Evolutionary conservation across 2,797 vertebrate species (phyloP), one percentile per base, ranked within the genome.

Genomic region (Diglossa cyanea): DNA sequence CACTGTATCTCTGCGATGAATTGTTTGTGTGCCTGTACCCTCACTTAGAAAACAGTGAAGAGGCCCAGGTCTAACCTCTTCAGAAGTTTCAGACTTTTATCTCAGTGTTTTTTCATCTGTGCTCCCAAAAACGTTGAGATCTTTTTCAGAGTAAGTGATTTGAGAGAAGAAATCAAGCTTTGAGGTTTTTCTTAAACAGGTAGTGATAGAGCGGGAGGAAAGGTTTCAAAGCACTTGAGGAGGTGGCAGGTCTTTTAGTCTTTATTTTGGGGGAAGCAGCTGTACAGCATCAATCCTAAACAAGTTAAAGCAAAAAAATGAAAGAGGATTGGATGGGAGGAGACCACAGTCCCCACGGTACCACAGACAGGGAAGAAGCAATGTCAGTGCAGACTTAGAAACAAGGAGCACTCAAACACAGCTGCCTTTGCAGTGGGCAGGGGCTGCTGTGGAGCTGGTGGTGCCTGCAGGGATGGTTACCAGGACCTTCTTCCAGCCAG

Each of bases 121-220:
- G 51, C 66, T 95, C 54, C 62, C 66, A 57, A 79, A 94, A 93
- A 57, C 2, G 0, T 50, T 77, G 78, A 88, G 85, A 60, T 93
- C 40, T 94, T 86, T 83, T 89, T 95, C 75, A 61, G 89, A 80
- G 71, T 79, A 65, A 74, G 72, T 75, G 65, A 63, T 95, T 94
- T 94, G 75, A 96, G 45, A 53, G 68, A 90, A 67, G 61, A 91
- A 94, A 90, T 83, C 21, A 26, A 54, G 53, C 89, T 96, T 96
- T 96, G 94, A 96, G 91, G 45, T 85, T 94, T 95, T 93, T 61
- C 81, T 91, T 95, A 66, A 96, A 65, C 60, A 91, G 50, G n/a
- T 85, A 68, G 75, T 24, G 53, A 65, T 78, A 55, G 85, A 91
- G 68, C 4, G 0, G 65, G 53, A 94, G 50, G 53, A 91, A 87